A percentile compares a stretch with the other conserved stretches of the same genome.
phyloP scores from a whole-genome alignment of 1,140 invertebrate genomes.

The Rhopalosiphum padi region DNA sequence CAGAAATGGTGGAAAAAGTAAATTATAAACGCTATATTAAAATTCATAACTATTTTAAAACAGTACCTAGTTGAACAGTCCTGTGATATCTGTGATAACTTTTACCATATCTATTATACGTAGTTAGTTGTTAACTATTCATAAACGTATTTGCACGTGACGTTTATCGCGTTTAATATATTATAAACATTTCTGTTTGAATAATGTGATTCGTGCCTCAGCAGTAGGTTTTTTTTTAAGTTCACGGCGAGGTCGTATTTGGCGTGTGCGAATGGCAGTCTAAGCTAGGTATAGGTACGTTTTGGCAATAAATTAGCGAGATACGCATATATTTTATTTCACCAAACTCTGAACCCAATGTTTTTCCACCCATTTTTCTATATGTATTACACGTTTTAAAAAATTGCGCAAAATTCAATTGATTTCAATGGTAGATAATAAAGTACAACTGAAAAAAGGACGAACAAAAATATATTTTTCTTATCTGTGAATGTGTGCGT shows the following conservation, averaged over 20 bases:
- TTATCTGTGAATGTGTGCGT: neutral
- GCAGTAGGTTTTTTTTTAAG: neutral
- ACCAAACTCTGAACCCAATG: neutral
- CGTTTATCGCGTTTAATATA: constrained; percentile 10
- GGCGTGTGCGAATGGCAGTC: neutral
- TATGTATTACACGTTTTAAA: neutral
- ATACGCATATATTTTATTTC: constrained; percentile 9
- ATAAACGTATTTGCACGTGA: neutral
- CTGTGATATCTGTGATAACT: neutral
- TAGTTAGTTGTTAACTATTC: neutral
- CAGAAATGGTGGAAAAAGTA: neutral
- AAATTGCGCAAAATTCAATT: neutral
- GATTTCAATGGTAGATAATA: neutral
- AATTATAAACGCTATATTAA: neutral
- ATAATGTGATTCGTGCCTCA: neutral
- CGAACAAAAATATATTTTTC: neutral
- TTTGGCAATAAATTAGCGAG: neutral
- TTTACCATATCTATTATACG: neutral
- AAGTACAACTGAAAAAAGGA: neutral
- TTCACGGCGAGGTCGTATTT: neutral
- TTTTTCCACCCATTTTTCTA: neutral
- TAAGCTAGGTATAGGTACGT: neutral
- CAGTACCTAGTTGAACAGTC: neutral
- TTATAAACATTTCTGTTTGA: neutral
- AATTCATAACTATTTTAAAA: neutral